A percentile compares a stretch with the other conserved stretches of the same genome.
phyloP scores from a whole-genome alignment of 2,888 invertebrate species.

The Drosophila falleni region DNA sequence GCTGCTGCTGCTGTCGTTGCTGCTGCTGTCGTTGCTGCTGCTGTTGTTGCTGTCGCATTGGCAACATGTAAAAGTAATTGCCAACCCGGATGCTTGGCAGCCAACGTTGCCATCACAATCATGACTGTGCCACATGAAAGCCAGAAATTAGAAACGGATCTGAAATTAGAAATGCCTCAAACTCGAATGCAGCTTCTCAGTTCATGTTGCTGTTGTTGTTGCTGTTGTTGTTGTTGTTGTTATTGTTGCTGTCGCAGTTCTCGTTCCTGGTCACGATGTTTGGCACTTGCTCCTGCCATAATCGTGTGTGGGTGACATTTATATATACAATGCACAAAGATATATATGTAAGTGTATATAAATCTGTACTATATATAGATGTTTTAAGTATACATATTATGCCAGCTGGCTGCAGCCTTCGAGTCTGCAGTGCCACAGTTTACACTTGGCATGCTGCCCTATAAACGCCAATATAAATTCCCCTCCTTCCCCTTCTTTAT shows the following conservation, averaged over 20 bases:
- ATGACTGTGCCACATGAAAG: slow-evolving; percentile 73
- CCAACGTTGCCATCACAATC: slow-evolving; percentile 23
- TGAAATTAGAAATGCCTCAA: slow-evolving; percentile 79
- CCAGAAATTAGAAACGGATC: slow-evolving; percentile 81
- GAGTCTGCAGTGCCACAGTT: slow-evolving; percentile 51
- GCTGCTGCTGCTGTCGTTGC: slow-evolving; percentile 39
- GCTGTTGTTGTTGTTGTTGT: slow-evolving; percentile 22
- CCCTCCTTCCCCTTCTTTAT: neutral
- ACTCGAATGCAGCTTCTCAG: slow-evolving; percentile 48
- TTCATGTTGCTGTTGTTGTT: slow-evolving; percentile 19
- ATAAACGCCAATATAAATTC: slow-evolving; percentile 49
- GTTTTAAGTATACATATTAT: slow-evolving; percentile 22
- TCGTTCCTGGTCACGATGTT: slow-evolving; percentile 50
- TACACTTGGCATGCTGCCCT: slow-evolving; percentile 77
- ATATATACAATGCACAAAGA: slow-evolving; percentile 8
- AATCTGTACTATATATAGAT: slow-evolving; percentile 18
- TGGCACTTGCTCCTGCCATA: slow-evolving; percentile 61
- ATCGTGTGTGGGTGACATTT: slow-evolving; percentile 43
- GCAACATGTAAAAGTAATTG: slow-evolving; percentile 80
- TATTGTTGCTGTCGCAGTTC: slow-evolving; percentile 11
- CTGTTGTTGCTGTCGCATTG: slow-evolving; percentile 65
- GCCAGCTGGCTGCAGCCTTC: slow-evolving; percentile 43
- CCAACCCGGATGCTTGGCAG: slow-evolving; percentile 77
- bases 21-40: slow-evolving; percentile 38
- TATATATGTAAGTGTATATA: neutral